These are phyloP conservation scores for Drosophila littoralis DNA, from an alignment of 1,140 invertebrate species.

Conservation along the genomic window DNA sequence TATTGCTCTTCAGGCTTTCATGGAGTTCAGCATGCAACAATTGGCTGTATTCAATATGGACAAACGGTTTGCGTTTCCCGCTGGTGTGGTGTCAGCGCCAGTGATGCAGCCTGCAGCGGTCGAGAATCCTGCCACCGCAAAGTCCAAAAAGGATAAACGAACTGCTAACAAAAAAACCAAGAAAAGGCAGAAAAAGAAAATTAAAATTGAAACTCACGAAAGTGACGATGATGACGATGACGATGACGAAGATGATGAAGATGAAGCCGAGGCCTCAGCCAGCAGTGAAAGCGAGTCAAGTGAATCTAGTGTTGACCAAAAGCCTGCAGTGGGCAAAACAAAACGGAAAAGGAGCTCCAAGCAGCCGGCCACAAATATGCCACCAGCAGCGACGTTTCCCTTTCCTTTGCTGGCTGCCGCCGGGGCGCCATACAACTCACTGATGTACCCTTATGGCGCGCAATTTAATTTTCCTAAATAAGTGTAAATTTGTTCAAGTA, in stretches of 20 bases:
- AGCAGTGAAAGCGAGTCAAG: slow-evolving; percentile 50
- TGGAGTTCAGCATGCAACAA: slow-evolving; percentile 79
- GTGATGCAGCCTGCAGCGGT: background rate
- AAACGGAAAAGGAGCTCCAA: slow-evolving; percentile 62
- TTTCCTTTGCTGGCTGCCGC: slow-evolving; percentile 60
- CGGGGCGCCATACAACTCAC: slow-evolving; percentile 57
- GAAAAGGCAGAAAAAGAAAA: slow-evolving; percentile 47
- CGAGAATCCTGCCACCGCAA: slow-evolving; percentile 1
- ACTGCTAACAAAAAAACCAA: slow-evolving; percentile 39
- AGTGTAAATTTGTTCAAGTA: slow-evolving; percentile 24
- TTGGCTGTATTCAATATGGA: slow-evolving; percentile 59
- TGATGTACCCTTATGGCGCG: slow-evolving; percentile 67
- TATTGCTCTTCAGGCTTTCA: slow-evolving; percentile 66
- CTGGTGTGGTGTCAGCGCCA: slow-evolving; percentile 10
- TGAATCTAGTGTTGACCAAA: slow-evolving; percentile 53
- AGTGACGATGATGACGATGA: slow-evolving; percentile 56
- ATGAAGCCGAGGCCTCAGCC: slow-evolving; percentile 21
- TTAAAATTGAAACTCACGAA: slow-evolving; percentile 49
- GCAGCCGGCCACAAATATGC: slow-evolving; percentile 17
- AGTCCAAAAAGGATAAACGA: slow-evolving; percentile 57
- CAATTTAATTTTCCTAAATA: slow-evolving; percentile 63
- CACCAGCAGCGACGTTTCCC: slow-evolving; percentile 51
- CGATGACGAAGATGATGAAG: slow-evolving; percentile 42
- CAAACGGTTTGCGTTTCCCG: slow-evolving; percentile 55
- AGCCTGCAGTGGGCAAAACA: slow-evolving; percentile 21